Evolutionary conservation across 2,797 vertebrate species (phyloP).

Genomic region (Ptychobarbus kaznakovi): DNA sequence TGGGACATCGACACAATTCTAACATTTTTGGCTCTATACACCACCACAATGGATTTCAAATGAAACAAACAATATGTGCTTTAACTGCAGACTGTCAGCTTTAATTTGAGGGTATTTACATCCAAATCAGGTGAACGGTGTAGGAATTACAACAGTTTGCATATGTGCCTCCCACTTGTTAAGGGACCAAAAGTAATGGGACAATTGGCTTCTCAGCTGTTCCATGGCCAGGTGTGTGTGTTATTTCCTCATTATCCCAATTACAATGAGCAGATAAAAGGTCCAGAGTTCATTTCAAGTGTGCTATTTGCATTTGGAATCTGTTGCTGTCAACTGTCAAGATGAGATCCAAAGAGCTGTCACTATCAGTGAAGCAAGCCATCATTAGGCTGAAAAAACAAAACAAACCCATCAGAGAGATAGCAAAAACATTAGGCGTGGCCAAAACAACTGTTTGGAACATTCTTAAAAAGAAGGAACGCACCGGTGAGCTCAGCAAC

Average conservation of each 20-base stretch:
- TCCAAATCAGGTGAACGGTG: background rate
- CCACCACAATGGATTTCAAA: too few relatives aligned
- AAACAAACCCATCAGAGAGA: slow-evolving; percentile 52
- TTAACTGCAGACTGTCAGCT: too few relatives aligned
- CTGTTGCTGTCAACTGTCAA: slow-evolving; percentile 52
- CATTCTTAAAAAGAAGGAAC: slow-evolving; percentile 53
- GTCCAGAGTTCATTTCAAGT: too few relatives aligned
- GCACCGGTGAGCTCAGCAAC: slow-evolving; percentile 50
- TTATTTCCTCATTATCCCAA: too few relatives aligned
- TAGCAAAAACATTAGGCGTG: background rate
- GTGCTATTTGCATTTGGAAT: slow-evolving; percentile 48
- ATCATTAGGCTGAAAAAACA: slow-evolving; percentile 55
- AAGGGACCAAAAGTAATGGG: slow-evolving; percentile 43
- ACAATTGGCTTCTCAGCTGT: too few relatives aligned
- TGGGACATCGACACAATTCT: too few relatives aligned
- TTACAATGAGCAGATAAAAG: too few relatives aligned
- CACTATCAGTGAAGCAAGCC: slow-evolving; percentile 55
- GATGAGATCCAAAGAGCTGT: slow-evolving; percentile 50
- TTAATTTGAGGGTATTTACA: background rate
- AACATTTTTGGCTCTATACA: too few relatives aligned
- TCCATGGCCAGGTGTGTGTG: too few relatives aligned
- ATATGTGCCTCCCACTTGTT: slow-evolving; percentile 27
- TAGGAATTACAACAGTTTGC: background rate
- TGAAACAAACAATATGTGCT: too few relatives aligned
- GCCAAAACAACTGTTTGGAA: slow-evolving; percentile 52